Base-by-base conservation (phyloP, 2,888 invertebrate genomes). In the Sturmia bella region DNA sequence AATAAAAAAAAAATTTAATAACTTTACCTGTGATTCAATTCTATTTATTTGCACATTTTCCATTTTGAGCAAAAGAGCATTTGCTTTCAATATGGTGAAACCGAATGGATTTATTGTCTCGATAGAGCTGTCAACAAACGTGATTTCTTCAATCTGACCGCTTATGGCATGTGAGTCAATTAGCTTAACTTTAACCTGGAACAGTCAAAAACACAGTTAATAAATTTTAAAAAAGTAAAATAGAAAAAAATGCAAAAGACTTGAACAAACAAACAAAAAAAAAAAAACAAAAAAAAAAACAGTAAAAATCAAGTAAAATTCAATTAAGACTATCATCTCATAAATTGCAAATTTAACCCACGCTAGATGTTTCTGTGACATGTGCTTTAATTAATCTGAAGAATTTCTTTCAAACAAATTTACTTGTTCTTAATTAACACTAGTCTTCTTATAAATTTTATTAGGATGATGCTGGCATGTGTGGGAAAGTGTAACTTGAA, bases 131-230 rank as follows among this genome's bases (percentile, higher is more conserved):
- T 93, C 92, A 73, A 92, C 92, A 80, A 96, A 93, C 72, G 91
- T 90, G 83, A 96, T 93, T 85, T 94, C 93, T 86, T 94, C 94
- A 80, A 96, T 93, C 83, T 94, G 93, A 4, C 96, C 96, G 87
- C 93, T 93, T 86, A 96, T 94, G 39, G 94, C 93, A 85, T 93
- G 92, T 39, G 93, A 92, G 17, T 93, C 91, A 84, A 94, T 92
- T 84, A 92, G 91, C 85, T 92, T 91, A 52, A 93, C 88, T 56
- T 85, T 81, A 43, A 84, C 83, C 84, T 84, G 61, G 66, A 84
- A 83, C 68, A 37, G 61, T 39, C 12, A 21, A 19, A 75, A 21
- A 41, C 19, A 50, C 45, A 61, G 7, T 32, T 32, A 41, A 7
- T 27, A 68, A 70, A 57, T 50, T 43, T 41, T 24, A 32, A 45